Conservation (phyloP, 2,113 vertebrate genomes). For the Anguilla rostrata region DNA sequence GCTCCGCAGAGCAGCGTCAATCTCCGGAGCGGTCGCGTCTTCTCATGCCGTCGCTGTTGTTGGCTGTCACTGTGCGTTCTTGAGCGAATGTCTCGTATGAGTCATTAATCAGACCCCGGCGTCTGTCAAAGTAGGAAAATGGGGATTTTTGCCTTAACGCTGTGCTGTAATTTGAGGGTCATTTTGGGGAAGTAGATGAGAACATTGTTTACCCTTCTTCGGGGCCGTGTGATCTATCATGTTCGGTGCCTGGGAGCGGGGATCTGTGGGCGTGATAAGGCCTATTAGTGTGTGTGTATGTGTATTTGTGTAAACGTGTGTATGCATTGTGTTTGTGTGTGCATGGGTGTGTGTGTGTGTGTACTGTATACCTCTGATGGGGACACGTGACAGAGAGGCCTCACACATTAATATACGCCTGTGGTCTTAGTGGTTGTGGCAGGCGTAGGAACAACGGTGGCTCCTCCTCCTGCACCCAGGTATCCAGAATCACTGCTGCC, state of each 20-base stretch:
- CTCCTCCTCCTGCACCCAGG: slow-evolving; percentile 42
- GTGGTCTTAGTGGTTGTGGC: slow-evolving; percentile 73
- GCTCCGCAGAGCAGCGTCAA: neutral
- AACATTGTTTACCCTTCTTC: neutral
- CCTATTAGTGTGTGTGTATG: neutral
- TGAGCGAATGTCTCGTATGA: neutral
- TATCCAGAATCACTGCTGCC: too few relatives aligned
- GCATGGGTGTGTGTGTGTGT: neutral
- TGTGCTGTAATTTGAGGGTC: neutral
- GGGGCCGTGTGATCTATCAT: neutral
- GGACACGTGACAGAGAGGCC: neutral
- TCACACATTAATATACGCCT: slow-evolving; percentile 60
- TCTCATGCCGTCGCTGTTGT: neutral
- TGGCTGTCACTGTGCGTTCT: neutral
- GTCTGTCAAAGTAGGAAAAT: neutral
- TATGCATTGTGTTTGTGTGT: neutral
- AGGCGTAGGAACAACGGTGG: slow-evolving; percentile 67
- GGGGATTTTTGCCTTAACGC: neutral
- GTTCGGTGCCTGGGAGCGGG: neutral
- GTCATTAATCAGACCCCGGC: neutral
- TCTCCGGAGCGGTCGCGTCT: neutral
- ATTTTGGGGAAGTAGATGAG: neutral
- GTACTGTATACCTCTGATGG: neutral
- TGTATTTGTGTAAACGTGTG: neutral
- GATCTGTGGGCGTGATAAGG: neutral